Base-by-base conservation (phyloP, 2,888 invertebrate genomes). In the Phaonia tiefii region DNA sequence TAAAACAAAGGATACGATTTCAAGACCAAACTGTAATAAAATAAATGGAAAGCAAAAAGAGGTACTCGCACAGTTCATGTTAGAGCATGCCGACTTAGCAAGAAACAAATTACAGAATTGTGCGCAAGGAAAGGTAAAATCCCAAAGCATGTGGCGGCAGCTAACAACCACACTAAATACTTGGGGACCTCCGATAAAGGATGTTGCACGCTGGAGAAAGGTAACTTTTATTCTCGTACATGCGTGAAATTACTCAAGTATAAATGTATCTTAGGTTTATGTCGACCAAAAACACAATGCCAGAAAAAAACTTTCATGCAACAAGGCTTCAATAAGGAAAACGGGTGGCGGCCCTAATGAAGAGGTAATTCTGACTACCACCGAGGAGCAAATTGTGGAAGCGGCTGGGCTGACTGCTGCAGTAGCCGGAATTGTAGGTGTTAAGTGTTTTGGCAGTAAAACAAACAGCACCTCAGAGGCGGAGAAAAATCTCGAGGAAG, bases 271-370 rank as follows among this genome's bases (percentile, higher is more conserved):
- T 26, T 26, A 78, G 73, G 78, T 69, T 20, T 78, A 78, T 74
- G 66, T n/a, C n/a, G n/a, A n/a, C n/a, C n/a, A n/a, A n/a, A n/a
- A n/a, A n/a, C n/a, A n/a, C n/a, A n/a, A n/a, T n/a, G n/a, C n/a
- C n/a, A n/a, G n/a, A n/a, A n/a, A n/a, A n/a, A n/a, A n/a, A n/a
- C n/a, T n/a, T n/a, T 60, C 7, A 17, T 60, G 63, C 25, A 83
- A 80, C 65, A 83, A 80, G 51, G 65, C 31, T 0, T 69, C 75
- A 1, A 80, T 51, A 66, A 51, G 39, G 39, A 80, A 65, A 76
- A 80, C 71, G 49, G 74, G 77, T 37, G 77, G 78, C 2, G 83
- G 80, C 37, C 75, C 58, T 4, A 80, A 54, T 42, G 75, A 80
- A 15, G 77, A 75, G 63, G 73, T 74, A 15, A 10, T 75, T 1